Percentiles rank a stretch among this genome's conserved stretches.
These are phyloP conservation scores for Lingula anatina DNA, from an alignment of 2,888 invertebrate species.

Conservation along the genomic window DNA sequence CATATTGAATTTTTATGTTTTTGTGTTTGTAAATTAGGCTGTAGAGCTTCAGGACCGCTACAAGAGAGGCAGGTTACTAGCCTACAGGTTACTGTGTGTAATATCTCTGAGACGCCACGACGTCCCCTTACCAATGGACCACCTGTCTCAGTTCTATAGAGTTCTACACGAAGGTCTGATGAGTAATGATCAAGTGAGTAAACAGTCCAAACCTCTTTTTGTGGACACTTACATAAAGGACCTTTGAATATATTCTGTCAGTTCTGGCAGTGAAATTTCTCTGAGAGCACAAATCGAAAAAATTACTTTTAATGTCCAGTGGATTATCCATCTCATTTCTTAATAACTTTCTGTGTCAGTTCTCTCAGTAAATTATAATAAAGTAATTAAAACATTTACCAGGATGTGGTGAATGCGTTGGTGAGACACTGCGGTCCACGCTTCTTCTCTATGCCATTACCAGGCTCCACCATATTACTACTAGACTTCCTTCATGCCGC, in stretches of 20 bases:
- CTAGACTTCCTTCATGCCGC: constrained; percentile 88
- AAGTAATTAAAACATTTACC: too few relatives aligned
- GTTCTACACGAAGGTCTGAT: constrained; percentile 69
- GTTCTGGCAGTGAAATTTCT: too few relatives aligned
- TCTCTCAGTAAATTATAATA: too few relatives aligned
- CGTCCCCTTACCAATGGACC: constrained; percentile 65
- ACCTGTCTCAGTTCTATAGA: constrained; percentile 80
- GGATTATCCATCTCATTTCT: too few relatives aligned
- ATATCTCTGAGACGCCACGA: constrained; percentile 75
- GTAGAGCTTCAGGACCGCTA: constrained; percentile 69
- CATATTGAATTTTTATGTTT: too few relatives aligned
- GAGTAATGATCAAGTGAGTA: constrained; percentile 60
- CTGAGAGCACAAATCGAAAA: too few relatives aligned
- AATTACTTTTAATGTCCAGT: too few relatives aligned
- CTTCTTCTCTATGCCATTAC: constrained; percentile 79
- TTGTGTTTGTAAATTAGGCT: constrained; percentile 53
- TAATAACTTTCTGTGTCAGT: too few relatives aligned
- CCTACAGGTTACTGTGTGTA: constrained; percentile 77
- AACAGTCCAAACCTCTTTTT: too few relatives aligned
- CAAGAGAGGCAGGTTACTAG: constrained; percentile 76
- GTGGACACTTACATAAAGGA: too few relatives aligned
- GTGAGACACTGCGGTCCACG: constrained; percentile 76
- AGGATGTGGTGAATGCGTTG: constrained; percentile 72
- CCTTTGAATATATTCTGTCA: too few relatives aligned
- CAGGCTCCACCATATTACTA: constrained; percentile 80